phyloP scores from a whole-genome alignment of 2,797 vertebrate genomes.

The Melopsittacus undulatus region DNA sequence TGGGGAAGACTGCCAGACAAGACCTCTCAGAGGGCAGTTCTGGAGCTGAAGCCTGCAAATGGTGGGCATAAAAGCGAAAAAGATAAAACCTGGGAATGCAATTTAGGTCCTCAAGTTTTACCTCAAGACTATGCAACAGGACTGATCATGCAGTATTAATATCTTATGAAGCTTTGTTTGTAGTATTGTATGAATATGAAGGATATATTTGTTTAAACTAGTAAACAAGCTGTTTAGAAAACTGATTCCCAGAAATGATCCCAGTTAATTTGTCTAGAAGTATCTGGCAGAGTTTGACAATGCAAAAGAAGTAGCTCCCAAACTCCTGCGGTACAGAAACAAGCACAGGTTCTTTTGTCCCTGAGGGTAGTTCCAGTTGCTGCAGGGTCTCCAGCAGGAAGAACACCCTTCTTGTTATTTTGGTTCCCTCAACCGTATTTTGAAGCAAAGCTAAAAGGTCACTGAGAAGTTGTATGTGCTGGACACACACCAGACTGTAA shows the following conservation, averaged over 20 bases:
- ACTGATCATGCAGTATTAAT: not conserved
- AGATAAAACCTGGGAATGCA: not conserved
- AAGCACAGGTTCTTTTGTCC: not conserved
- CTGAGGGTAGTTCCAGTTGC: not conserved
- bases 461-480: not conserved
- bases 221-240: slow-evolving; percentile 12
- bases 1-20: not conserved
- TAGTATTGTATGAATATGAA: not conserved
- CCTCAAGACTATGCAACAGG: not conserved
- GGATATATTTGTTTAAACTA: not conserved
- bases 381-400: not conserved
- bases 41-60: not conserved
- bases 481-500: not conserved
- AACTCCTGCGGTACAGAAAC: not conserved
- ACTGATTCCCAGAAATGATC: not conserved
- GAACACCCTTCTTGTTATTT: not conserved
- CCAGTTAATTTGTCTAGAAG: not conserved
- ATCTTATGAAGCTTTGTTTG: not conserved
- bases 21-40: not conserved
- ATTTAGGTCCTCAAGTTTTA: not conserved
- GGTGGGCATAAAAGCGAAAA: not conserved
- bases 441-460: not conserved
- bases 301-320: not conserved
- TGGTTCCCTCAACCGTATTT: not conserved
- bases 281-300: not conserved